phyloP scores from a whole-genome alignment of 2,797 vertebrate genomes.

The Pangasius larnaudii region DNA sequence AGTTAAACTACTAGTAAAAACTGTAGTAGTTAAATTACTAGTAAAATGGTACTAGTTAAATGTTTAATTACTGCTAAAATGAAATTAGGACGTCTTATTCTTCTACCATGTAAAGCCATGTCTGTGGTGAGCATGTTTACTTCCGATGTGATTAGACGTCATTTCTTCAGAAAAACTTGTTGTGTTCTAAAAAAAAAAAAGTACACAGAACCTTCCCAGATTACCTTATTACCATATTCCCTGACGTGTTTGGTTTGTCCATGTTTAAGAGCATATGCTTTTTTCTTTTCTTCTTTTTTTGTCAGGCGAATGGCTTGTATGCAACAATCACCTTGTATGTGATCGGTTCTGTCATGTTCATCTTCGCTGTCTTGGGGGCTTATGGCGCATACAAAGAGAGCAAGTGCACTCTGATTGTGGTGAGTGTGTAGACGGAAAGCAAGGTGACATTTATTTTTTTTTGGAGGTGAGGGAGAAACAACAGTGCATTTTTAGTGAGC shows the following conservation, averaged over 20 bases:
- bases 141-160: background rate
- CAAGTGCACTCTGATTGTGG: slow-evolving; percentile 16
- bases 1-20: background rate
- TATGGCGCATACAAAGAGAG: slow-evolving; percentile 22
- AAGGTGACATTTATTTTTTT: background rate
- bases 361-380: background rate
- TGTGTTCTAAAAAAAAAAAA: background rate
- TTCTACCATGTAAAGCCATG: background rate
- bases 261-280: background rate
- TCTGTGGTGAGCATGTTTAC: background rate
- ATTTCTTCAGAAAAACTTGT: background rate
- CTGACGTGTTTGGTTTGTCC: background rate
- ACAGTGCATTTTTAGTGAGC: background rate
- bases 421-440: background rate
- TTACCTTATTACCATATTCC: too few relatives aligned
- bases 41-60: background rate
- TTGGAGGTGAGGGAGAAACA: too few relatives aligned
- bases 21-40: too few relatives aligned
- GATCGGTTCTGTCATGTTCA: background rate
- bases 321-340: background rate
- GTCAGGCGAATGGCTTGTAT: background rate
- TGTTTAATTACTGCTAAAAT: background rate
- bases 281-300: background rate
- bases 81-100: background rate
- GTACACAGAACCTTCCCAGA: background rate